A percentile compares a stretch with the other conserved stretches of the same genome.
Conservation (phyloP, 2,797 vertebrate genomes). For the Sebastes variabilis region DNA sequence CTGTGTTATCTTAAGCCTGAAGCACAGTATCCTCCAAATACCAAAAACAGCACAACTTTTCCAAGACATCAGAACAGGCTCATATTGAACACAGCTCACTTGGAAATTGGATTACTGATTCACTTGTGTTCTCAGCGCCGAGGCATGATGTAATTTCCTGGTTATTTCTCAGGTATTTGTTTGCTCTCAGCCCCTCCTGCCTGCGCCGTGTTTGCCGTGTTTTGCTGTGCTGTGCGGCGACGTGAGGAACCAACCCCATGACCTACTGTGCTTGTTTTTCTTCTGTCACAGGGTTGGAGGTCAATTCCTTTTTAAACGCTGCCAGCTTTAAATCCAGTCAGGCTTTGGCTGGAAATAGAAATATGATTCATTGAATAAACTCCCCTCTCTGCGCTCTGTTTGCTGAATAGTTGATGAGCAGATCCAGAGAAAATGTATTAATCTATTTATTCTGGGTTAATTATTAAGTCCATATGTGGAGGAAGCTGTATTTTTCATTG, state of each 20-base stretch:
- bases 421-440: constrained; percentile 42
- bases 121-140: constrained; percentile 62
- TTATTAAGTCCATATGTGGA: constrained; percentile 72
- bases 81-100: constrained; percentile 50
- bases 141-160: constrained; percentile 80
- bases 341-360: constrained; percentile 59
- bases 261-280: constrained; percentile 80
- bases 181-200: constrained; percentile 59
- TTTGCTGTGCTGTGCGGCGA: constrained; percentile 65
- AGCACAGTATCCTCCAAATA: constrained; percentile 62
- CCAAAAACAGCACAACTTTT: constrained; percentile 41
- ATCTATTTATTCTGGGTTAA: constrained; percentile 68
- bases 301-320: constrained; percentile 75
- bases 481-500: constrained; percentile 64
- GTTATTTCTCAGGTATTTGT: constrained; percentile 79
- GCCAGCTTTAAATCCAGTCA: constrained; percentile 55
- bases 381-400: constrained; percentile 3
- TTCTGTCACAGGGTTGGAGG: constrained; percentile 70
- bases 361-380: constrained; percentile 56
- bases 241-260: constrained; percentile 74
- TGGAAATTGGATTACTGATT: constrained; percentile 75
- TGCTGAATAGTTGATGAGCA: constrained; percentile 54
- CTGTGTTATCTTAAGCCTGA: constrained; percentile 53
- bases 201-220: constrained; percentile 46
- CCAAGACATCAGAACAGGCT: constrained; percentile 38